Percentiles rank a stretch among this genome's conserved stretches.
Evolutionary conservation across 2,888 invertebrate species (phyloP).

Genomic region (Hoplodrina blanda): DNA sequence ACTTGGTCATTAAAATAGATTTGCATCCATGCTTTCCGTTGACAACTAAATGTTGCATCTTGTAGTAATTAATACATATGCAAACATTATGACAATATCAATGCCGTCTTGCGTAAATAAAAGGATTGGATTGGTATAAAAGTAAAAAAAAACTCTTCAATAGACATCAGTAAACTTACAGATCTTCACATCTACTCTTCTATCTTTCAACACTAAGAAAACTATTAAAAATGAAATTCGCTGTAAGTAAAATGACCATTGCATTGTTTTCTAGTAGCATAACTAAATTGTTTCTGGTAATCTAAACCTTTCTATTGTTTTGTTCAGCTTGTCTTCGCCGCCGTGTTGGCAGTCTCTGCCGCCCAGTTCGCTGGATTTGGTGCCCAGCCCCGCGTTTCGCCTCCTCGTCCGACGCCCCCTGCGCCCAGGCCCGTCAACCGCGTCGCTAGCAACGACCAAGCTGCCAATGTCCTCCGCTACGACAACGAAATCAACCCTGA

Average conservation of each 20-base stretch:
- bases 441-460: constrained; percentile 67
- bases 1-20: constrained; percentile 44
- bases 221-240: constrained; percentile 75
- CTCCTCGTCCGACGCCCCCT: constrained; percentile 39
- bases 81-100: constrained; percentile 75
- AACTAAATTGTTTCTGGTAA: neutral
- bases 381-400: constrained; percentile 22
- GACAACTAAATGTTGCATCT: constrained; percentile 57
- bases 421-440: constrained; percentile 53
- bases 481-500: constrained; percentile 84
- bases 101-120: constrained; percentile 78
- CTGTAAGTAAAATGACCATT: constrained; percentile 70
- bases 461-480: constrained; percentile 78
- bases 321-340: constrained; percentile 72
- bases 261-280: constrained; percentile 2
- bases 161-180: constrained; percentile 69
- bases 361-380: constrained; percentile 71
- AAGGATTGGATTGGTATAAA: constrained; percentile 72
- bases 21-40: constrained; percentile 46
- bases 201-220: constrained; percentile 21
- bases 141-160: constrained; percentile 63
- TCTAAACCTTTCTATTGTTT: constrained; percentile 9
- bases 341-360: constrained; percentile 76
- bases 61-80: constrained; percentile 71
- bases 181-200: constrained; percentile 50